Evolutionary conservation across 2,113 vertebrate genomes (phyloP), one percentile per base, ranked within the genome.

Genomic region (Empidonax traillii): DNA sequence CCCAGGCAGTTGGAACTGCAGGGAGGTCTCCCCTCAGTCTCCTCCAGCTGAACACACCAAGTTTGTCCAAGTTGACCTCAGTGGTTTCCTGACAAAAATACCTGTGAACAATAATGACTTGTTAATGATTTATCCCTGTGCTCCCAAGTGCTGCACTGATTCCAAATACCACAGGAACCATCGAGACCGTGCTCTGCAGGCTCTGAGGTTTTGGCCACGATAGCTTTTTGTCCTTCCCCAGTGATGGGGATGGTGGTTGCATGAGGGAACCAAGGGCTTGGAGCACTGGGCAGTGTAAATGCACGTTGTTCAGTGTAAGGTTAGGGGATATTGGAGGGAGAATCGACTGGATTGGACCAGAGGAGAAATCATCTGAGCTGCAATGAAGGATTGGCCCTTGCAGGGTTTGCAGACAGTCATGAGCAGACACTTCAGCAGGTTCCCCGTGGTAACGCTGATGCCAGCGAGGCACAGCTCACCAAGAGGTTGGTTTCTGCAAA

Each of bases 41-140:
- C 37, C 37, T 62, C 39, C 61, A 43, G 61, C 61, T 43, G 12
- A 63, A 22, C 39, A 41, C 61, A 20, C 61, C 39, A 63, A 30
- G 61, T 63, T 89, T 94, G 80, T 92, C 90, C 92, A 94, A 78
- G 73, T 58, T 94, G 88, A 96, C 96, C 93, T 96, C 77, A 49
- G 53, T 87, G 73, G 83, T 93, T 95, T 96, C 80, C 89, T 96
- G 96, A 92, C 94, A 96, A 89, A 97, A 96, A 93, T 94, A 95
- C 88, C 80, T 85, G 88, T 65, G 83, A 96, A 96, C 95, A 97
- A 96, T 95, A 96, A 97, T 95, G 94, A 90, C 73, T 96, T 72
- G 96, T 96, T 96, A 96, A 96, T 96, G 86, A 96, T 97, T 97
- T 96, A 97, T 96, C 93, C 90, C 41, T n/a, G 58, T 44, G 69